Base-by-base conservation (phyloP, 2,888 invertebrate genomes). In the Cantharis lateralis region DNA sequence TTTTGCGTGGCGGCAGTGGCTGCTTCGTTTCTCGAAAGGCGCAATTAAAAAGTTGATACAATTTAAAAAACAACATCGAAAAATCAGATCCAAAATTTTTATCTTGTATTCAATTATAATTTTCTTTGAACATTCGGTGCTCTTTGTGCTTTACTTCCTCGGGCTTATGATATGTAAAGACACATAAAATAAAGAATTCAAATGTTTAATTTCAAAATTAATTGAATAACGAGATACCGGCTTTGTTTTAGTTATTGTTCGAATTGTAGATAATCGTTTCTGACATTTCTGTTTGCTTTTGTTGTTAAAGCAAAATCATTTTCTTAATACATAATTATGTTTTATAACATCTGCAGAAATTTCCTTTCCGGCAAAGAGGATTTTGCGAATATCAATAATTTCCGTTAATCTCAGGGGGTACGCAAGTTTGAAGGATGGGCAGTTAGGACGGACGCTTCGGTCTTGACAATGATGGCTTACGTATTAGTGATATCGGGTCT, bases 381-480 rank as follows among this genome's bases (percentile, higher is more conserved):
- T 20, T 66, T 66, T 16, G 64, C 64, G 64, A 66, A 66, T 20
- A 66, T 24, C 64, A 75, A 71, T 75, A 71, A 75, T 75, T 68
- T 75, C 28, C 24, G 70, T n/a, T 69, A 66, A 66, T 74, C 77
- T 63, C 70, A 61, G 63, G 74, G 74, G 74, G 79, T 75, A 77
- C 74, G 79, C 76, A 83, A 84, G 83, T 84, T 84, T 85, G 85
- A 85, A 83, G 80, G 85, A 85, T 84, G 84, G 82, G 80, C 81
- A 83, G 83, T 82, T 82, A 83, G 81, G 82, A 82, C 81, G 83
- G 83, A 83, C 84, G 82, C 82, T 84, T 83, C 82, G 80, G 81
- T 79, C 82, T 80, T 85, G 86, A 85, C 86, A 86, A 84, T 86
- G 86, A 86, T 85, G 84, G 85, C 85, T 85, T 84, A 85, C 83